Percentiles rank a stretch among this genome's conserved stretches.
These are phyloP conservation scores for Apotomis turbidana DNA, from an alignment of 2,888 invertebrate species.

Conservation along the genomic window DNA sequence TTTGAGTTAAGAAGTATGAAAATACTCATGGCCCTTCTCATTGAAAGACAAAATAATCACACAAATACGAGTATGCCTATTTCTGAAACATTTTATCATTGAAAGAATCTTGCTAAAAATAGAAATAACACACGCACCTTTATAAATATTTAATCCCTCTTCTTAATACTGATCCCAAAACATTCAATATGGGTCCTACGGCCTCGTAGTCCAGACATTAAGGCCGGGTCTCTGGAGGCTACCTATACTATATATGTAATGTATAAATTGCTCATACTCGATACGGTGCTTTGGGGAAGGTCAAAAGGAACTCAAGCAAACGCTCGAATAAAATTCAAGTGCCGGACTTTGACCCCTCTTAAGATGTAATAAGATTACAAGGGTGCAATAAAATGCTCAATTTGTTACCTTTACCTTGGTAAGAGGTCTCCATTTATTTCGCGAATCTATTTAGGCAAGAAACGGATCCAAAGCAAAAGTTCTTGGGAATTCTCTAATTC, in stretches of 20 bases:
- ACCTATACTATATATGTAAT: constrained; percentile 15
- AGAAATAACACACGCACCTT: neutral
- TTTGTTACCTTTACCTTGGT: constrained; percentile 68
- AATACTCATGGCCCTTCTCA: no score
- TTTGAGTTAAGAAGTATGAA: no score
- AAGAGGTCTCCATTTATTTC: constrained; percentile 63
- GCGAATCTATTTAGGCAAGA: constrained; percentile 56
- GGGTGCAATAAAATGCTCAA: constrained; percentile 73
- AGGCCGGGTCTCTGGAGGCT: constrained; percentile 6
- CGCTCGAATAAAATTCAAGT: constrained; percentile 40
- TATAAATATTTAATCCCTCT: constrained; percentile 25
- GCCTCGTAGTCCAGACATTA: constrained; percentile 17
- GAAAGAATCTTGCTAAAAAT: neutral
- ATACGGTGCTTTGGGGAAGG: constrained; percentile 14
- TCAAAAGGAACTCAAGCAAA: constrained; percentile 35
- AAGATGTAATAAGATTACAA: constrained; percentile 67
- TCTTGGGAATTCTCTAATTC: constrained; percentile 28
- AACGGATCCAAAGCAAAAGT: constrained; percentile 34
- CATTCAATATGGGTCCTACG: constrained; percentile 29
- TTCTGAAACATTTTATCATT: neutral
- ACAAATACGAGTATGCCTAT: no score
- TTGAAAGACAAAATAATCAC: no score
- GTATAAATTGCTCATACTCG: constrained; percentile 22
- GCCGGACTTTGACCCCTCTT: constrained; percentile 51
- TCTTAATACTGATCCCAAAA: constrained; percentile 14